Evolutionary conservation across 1,140 invertebrate genomes (phyloP).

Genomic region (Drosophila burlai): DNA sequence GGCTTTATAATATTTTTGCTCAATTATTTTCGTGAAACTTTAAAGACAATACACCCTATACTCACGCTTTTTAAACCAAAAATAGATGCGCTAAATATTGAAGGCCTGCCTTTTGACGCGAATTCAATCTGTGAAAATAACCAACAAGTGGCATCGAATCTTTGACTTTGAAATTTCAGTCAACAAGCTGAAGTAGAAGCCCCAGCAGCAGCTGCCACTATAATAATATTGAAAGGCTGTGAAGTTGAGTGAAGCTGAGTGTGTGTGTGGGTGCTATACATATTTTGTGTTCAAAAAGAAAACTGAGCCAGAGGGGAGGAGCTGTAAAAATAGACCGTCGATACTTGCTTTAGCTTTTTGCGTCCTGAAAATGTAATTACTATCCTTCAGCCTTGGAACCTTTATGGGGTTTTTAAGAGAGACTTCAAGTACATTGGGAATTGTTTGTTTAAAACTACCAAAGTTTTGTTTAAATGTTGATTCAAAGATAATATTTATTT

Average conservation of each 20-base stretch:
- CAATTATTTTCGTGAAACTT: conserved; percentile 1
- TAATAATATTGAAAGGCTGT: conserved; percentile 17
- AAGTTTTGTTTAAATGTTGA: background rate
- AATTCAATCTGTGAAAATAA: conserved; percentile 17
- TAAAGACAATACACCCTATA: background rate
- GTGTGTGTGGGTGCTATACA: conserved; percentile 19
- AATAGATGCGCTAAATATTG: conserved; percentile 10
- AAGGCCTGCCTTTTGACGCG: background rate
- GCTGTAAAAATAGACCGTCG: conserved; percentile 26
- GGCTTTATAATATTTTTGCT: background rate
- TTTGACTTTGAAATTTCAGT: conserved; percentile 42
- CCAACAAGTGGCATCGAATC: conserved; percentile 36
- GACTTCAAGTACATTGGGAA: background rate
- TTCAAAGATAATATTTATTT: too few species aligned
- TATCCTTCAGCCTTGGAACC: background rate
- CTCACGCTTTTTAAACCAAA: background rate
- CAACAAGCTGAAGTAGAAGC: conserved; percentile 4
- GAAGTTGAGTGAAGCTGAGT: conserved; percentile 21
- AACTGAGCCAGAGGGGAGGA: background rate
- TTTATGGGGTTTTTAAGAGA: background rate
- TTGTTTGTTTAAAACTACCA: background rate
- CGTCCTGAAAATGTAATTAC: conserved; percentile 14
- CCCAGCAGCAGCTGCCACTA: conserved; percentile 1
- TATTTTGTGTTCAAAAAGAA: conserved; percentile 16
- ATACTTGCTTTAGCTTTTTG: conserved; percentile 4